Evolutionary conservation across 1,140 invertebrate species (phyloP).

Genomic region (Panonychus citri): DNA sequence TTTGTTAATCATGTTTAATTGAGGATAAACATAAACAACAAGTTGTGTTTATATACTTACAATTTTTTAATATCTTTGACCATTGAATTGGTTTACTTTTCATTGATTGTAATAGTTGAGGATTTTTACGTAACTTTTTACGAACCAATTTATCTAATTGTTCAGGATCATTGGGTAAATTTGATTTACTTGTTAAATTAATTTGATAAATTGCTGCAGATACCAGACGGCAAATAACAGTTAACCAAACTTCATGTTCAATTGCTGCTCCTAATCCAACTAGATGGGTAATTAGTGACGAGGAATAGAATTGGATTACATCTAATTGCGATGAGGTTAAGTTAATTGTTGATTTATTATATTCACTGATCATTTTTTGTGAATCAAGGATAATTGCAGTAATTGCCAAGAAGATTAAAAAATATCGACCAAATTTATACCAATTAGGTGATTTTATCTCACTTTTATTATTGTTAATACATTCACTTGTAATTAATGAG

Average conservation of each 20-base stretch:
- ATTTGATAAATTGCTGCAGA: not conserved
- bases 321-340: not conserved
- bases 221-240: not conserved
- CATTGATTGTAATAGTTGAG: not conserved
- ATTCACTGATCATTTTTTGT: not conserved
- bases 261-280: not conserved
- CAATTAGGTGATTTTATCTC: not conserved
- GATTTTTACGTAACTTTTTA: not conserved
- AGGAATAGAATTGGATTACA: not conserved
- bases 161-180: not conserved
- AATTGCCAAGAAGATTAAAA: not conserved
- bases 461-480: no score
- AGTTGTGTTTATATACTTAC: no score
- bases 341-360: not conserved
- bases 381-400: not conserved
- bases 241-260: not conserved
- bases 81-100: no score
- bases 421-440: not conserved
- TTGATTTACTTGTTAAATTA: not conserved
- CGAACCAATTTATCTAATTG: not conserved
- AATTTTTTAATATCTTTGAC: no score
- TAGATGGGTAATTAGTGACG: not conserved
- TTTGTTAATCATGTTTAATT: no score
- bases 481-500: no score
- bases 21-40: no score